phyloP scores from a whole-genome alignment of 2,113 vertebrate genomes.

The Syrrhaptes paradoxus region DNA sequence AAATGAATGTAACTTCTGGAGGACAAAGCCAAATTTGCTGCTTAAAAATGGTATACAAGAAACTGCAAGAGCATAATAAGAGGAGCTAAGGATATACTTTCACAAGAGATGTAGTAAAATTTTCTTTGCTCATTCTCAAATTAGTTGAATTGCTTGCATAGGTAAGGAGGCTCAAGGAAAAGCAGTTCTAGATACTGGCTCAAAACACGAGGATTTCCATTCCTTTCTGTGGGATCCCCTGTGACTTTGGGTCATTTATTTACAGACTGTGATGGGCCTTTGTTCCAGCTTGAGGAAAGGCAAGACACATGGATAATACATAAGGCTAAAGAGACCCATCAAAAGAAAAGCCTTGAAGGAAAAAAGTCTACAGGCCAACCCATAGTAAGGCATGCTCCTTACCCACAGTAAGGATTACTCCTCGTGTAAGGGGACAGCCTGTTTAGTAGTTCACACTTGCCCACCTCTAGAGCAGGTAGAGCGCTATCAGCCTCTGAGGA shows the following conservation, averaged over 20 bases:
- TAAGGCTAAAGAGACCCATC: not conserved
- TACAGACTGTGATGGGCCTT: not conserved
- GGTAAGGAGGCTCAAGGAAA: not conserved
- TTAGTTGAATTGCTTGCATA: not conserved
- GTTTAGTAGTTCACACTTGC: not conserved
- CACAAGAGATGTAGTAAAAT: not conserved
- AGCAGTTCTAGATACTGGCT: not conserved
- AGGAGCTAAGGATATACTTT: not conserved
- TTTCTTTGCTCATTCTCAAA: not conserved
- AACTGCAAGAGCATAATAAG: not conserved
- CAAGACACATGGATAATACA: fast-evolving
- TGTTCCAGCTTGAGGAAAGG: not conserved
- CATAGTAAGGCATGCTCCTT: fast-evolving
- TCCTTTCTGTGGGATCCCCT: not conserved
- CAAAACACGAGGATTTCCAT: not conserved
- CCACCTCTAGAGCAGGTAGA: not conserved
- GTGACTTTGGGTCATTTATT: not conserved
- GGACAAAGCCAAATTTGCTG: not conserved
- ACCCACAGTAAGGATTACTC: not conserved
- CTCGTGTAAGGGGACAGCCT: fast-evolving
- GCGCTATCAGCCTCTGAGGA: not conserved
- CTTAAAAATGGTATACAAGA: not conserved
- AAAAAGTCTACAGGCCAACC: not conserved
- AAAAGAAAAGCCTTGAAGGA: not conserved
- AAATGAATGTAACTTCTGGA: not conserved